phyloP scores from a whole-genome alignment of 2,797 vertebrate genomes.

The Dallia pectoralis region DNA sequence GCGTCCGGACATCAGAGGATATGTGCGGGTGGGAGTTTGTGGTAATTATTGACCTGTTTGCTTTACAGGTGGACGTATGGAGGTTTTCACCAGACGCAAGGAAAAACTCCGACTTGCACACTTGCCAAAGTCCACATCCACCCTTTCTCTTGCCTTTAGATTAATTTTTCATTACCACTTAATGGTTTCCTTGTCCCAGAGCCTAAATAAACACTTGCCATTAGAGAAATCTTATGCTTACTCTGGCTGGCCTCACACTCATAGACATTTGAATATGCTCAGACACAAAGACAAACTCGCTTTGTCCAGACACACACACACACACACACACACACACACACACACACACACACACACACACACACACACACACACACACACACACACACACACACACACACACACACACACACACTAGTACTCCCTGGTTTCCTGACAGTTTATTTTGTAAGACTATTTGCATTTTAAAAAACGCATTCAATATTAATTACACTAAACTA shows the following conservation, averaged over 20 bases:
- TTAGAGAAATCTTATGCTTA: conserved; percentile 22
- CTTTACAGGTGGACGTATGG: conserved; percentile 43
- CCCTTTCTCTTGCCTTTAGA: conserved; percentile 56
- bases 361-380: not conserved
- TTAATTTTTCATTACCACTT: conserved; percentile 59
- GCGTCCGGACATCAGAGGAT: not conserved
- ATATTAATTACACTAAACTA: too few species aligned
- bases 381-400: not conserved
- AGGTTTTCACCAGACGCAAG: conserved; percentile 34
- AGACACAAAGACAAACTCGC: not conserved
- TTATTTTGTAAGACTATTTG: too few species aligned
- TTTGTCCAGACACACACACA: not conserved
- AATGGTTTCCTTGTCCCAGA: conserved; percentile 63
- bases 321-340: too few species aligned
- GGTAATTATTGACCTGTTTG: conserved; percentile 31
- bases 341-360: not conserved
- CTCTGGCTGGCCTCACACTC: conserved; percentile 17
- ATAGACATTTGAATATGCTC: not conserved
- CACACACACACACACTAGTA: not conserved
- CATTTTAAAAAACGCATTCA: too few species aligned
- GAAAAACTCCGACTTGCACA: conserved; percentile 31
- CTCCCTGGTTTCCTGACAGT: too few species aligned
- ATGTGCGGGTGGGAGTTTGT: not conserved
- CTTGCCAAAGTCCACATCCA: conserved; percentile 59
- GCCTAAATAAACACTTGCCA: conserved; percentile 42